Conservation (phyloP, 2,113 vertebrate genomes). For the Pelecanus crispus region DNA sequence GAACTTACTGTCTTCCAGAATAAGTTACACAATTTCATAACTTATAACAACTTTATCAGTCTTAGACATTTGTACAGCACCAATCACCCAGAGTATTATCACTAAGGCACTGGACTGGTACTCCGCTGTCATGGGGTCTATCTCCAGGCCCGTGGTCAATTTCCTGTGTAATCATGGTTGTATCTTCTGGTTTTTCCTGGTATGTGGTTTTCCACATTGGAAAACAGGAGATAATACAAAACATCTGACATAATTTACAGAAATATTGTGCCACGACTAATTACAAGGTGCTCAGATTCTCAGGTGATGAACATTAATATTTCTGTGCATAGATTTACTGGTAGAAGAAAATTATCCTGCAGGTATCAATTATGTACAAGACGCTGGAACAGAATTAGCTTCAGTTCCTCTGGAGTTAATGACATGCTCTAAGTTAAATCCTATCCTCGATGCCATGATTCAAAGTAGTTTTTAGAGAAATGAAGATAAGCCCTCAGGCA, state of each 20-base stretch:
- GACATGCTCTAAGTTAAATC: not conserved
- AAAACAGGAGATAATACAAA: not conserved
- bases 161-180: not conserved
- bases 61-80: not conserved
- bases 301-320: not conserved
- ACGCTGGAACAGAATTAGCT: not conserved
- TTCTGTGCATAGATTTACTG: slow-evolving; percentile 27
- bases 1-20: not conserved
- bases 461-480: not conserved
- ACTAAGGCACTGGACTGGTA: slow-evolving; percentile 31
- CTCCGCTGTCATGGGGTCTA: not conserved
- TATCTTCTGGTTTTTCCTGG: not conserved
- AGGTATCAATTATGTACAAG: not conserved
- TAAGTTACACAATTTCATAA: not conserved
- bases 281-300: not conserved
- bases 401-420: not conserved
- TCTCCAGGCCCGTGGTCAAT: not conserved
- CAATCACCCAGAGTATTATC: not conserved
- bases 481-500: not conserved
- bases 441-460: not conserved
- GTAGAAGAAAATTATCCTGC: not conserved
- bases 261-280: not conserved
- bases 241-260: not conserved
- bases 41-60: not conserved
- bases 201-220: not conserved